Base-by-base conservation (phyloP, 2,888 invertebrate species). In the Amphimallon solstitiale region DNA sequence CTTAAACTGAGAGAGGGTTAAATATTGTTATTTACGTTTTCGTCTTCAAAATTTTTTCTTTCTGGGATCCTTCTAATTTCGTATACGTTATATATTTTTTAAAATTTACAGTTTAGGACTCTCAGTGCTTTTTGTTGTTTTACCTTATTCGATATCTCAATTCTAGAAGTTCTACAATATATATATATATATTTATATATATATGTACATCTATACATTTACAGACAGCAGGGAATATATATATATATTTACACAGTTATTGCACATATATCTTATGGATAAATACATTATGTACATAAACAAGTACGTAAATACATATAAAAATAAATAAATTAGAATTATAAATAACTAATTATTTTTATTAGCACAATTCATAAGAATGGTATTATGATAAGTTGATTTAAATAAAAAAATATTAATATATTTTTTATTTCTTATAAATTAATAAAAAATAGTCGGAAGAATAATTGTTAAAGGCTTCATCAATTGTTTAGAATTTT, bases 201-300 rank as follows among this genome's bases (percentile, higher is more conserved):
- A 37, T 80, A 81, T 81, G 76, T 81, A 82, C 80, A 81, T 78
- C 80, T 81, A 81, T 82, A 81, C 81, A 82, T 77, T 76, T 77
- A 81, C 75, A 79, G 79, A 79, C 79, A 77, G 69, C 77, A 75
- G 72, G 71, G 54, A 54, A 48, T 49, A 52, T 38, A 17, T 54
- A 78, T 76, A 75, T 70, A 51, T 29, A 80, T 80, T 77, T 81
- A 81, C 80, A 81, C 76, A 79, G 78, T 82, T 83, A 82, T 83
- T 83, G 82, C 82, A 83, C 82, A 82, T 81, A 79, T 76, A 29
- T 29, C 29, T 29, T 29, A 29, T 29, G 29, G 2, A 29, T 29
- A 29, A 29, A 5, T 5, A 52, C 52, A 52, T 37, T 35, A 34
- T 34, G 15, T 37, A 52, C 14, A 52, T 52, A 52, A 12, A 29